Evolutionary conservation across 2,113 vertebrate genomes (phyloP).

Genomic region (Talpa occidentalis): DNA sequence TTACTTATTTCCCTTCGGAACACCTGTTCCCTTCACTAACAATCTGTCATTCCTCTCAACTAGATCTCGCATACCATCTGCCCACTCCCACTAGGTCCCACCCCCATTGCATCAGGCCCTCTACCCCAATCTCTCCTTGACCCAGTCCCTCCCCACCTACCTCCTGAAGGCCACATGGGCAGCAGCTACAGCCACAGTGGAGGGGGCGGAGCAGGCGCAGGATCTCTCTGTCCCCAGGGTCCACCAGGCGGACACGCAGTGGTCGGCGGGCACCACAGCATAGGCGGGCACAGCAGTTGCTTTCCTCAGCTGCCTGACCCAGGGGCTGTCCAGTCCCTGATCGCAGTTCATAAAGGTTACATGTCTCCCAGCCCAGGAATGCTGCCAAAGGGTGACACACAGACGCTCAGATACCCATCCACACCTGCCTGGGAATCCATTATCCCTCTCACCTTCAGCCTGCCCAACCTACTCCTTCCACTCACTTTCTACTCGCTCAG

Average conservation of each 20-base stretch:
- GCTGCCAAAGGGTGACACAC: conserved; percentile 78
- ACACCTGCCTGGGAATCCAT: background rate
- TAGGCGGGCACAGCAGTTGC: conserved; percentile 92
- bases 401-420: background rate
- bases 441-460: background rate
- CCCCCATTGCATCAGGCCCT: background rate
- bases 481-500: conserved; percentile 92
- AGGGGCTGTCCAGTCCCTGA: conserved; percentile 92
- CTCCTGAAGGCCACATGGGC: conserved; percentile 94
- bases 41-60: background rate
- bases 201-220: conserved; percentile 91
- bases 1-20: background rate
- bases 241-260: conserved; percentile 92
- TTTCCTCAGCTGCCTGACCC: conserved; percentile 92
- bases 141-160: conserved; percentile 69
- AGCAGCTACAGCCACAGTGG: conserved; percentile 92
- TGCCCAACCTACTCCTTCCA: background rate
- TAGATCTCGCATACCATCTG: background rate
- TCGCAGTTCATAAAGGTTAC: conserved; percentile 93
- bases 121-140: background rate
- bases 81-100: background rate
- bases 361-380: conserved; percentile 90
- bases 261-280: conserved; percentile 93
- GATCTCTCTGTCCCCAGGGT: conserved; percentile 90
- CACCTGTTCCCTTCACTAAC: background rate